phyloP scores from a whole-genome alignment of 2,113 vertebrate species.

The Myiozetetes cayanensis region DNA sequence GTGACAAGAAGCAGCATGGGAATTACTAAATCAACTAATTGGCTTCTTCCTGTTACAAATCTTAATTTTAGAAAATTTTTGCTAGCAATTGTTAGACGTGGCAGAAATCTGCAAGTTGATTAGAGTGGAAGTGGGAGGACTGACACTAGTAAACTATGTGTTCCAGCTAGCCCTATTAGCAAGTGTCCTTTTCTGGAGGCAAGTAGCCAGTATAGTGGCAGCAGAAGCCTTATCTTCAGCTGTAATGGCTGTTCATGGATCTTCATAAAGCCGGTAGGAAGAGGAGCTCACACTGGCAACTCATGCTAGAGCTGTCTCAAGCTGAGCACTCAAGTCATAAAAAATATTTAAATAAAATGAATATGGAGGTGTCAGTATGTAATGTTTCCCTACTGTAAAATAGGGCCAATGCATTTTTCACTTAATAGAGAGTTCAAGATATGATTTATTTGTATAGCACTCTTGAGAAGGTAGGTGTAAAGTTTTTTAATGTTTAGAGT shows the following conservation, averaged over 20 bases:
- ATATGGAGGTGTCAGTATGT: neutral
- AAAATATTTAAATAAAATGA: neutral
- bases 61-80: conserved; percentile 3
- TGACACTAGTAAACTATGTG: neutral
- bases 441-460: neutral
- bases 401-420: neutral
- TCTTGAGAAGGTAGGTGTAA: neutral
- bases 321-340: neutral
- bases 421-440: neutral
- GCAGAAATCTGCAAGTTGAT: neutral
- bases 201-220: neutral
- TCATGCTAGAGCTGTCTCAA: neutral
- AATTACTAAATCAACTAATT: conserved; percentile 12
- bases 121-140: neutral
- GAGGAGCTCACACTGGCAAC: neutral
- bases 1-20: neutral
- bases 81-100: neutral
- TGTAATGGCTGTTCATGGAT: neutral
- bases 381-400: neutral
- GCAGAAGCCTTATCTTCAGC: neutral
- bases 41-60: conserved; percentile 1
- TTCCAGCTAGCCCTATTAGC: neutral
- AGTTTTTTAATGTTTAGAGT: neutral
- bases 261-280: neutral
- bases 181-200: neutral